Evolutionary conservation across 2,797 vertebrate species (phyloP), one percentile per base, ranked within the genome.

Genomic region (Dromococcyx pavoninus): DNA sequence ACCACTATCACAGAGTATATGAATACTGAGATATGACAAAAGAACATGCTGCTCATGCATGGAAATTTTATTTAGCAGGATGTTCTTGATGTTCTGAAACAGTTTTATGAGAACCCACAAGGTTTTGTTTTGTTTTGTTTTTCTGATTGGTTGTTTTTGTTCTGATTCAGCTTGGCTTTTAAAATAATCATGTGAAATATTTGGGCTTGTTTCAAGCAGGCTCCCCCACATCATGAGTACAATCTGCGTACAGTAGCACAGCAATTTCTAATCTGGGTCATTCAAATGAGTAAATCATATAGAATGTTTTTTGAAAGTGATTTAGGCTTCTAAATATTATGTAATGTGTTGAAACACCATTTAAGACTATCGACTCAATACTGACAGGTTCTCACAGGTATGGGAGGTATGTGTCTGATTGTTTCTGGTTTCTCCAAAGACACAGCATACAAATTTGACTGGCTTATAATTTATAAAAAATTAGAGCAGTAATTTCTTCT

Each of bases 191-290:
- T n/a, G 17, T 1, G 56, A 84, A 50, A 43, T 8, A 0, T 11
- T 17, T 2, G 9, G 0, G 0, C 11, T 35, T 50, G 39, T 67
- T 48, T 25, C 16, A 9, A 7, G 1, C 64, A 60, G 79, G 86
- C 2, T 1, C 7, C 5, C 71, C 19, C 24, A 7, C 17, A 48
- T 62, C 32, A 48, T 58, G 46, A 25, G 24, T 77, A 37, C 5
- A 58, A 19, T 28, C 46, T 74, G 8, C 22, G 65, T 70, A 39
- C 5, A 50, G 7, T 13, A 23, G 33, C 51, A 78, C 5, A 32
- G 12, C 9, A 48, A 22, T 37, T 72, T 83, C 66, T 71, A 57
- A 18, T 43, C 13, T 16, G 6, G 10, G 11, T 58, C n/a, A 53
- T 41, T 84, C 18, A 72, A 54, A 78, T 0, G 2, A 1, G 11